Evolutionary conservation across 2,797 vertebrate species (phyloP), one percentile per base, ranked within the genome.

Genomic region (Sciaenops ocellatus): DNA sequence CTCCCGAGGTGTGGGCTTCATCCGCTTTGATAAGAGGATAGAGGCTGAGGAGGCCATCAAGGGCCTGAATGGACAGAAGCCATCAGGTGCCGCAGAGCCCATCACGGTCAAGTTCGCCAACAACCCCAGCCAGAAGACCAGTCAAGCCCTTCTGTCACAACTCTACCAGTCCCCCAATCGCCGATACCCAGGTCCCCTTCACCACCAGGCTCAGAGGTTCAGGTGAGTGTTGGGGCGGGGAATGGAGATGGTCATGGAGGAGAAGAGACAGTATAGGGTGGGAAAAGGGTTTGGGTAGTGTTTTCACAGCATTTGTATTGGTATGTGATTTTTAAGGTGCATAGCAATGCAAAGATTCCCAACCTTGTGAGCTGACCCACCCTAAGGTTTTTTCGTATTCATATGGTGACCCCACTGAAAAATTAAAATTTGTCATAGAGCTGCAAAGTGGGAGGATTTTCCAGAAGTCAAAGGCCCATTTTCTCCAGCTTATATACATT

Each of bases 41-140:
- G 98, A 99, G 93, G 98, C 98, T 66, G 98, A 99, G 95, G 98
- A 99, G 96, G 98, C 98, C 95, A 99, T 99, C 96, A 99, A 99
- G 96, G 98, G 98, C 89, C 96, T 99, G 92, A 99, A 99, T 69
- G 98, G 98, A 91, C 98, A 99, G 96, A 99, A 99, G 95, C 98
- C 98, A 89, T 98, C 98, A 20, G 98, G 98, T 91, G 98, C 98
- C 62, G 97, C 97, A 2, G 98, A 99, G 95, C 98, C 98, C 86
- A 99, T 99, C 94, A 99, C 98, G 76, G 98, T 99, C 94, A 99
- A 99, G 95, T 99, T 99, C 84, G 98, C 98, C 95, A 99, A 99
- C 96, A 99, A 99, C 93, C 98, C 98, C 90, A 99, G 98, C 94
- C 98, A 99, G 97, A 99, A 99, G 96, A 99, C 98, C 94, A 99